A percentile compares a stretch with the other conserved stretches of the same genome.
Evolutionary conservation across 1,140 invertebrate genomes (phyloP).

Genomic region (Lethocerus indicus): DNA sequence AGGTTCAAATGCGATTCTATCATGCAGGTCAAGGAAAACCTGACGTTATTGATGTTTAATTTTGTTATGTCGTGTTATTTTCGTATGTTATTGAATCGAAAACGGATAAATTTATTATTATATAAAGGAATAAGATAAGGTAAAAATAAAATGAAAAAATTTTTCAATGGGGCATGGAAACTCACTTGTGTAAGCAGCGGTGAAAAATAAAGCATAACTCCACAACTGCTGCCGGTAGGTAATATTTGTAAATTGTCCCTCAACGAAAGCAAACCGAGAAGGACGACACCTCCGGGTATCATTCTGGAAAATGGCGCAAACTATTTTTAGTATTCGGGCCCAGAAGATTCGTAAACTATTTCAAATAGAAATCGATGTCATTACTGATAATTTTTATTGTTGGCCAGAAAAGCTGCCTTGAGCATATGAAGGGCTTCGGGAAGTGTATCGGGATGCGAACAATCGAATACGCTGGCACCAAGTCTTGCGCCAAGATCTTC

Average conservation of each 20-base stretch:
- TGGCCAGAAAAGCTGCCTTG: slow-evolving; percentile 26
- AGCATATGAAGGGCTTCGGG: slow-evolving; percentile 23
- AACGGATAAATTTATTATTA: too few relatives aligned
- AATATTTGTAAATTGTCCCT: slow-evolving; percentile 30
- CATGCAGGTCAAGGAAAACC: too few relatives aligned
- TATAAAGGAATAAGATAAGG: too few relatives aligned
- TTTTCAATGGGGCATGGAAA: too few relatives aligned
- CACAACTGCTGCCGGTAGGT: slow-evolving; percentile 29
- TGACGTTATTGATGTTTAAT: too few relatives aligned
- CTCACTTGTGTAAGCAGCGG: slow-evolving; percentile 18
- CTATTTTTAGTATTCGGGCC: background rate
- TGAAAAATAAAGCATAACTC: slow-evolving; percentile 20
- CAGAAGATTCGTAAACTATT: background rate
- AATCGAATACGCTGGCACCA: slow-evolving; percentile 27
- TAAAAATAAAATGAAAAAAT: too few relatives aligned
- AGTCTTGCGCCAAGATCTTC: slow-evolving; percentile 29
- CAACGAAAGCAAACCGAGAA: slow-evolving; percentile 27
- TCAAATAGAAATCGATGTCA: slow-evolving; percentile 5
- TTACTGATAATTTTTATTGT: slow-evolving; percentile 31
- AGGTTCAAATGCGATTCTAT: too few relatives aligned
- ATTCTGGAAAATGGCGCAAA: slow-evolving; percentile 21
- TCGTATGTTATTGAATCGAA: too few relatives aligned
- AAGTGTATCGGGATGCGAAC: slow-evolving; percentile 23
- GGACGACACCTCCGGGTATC: slow-evolving; percentile 24
- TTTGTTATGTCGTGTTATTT: too few relatives aligned